Percentiles rank a stretch among this genome's conserved stretches.
Evolutionary conservation across 2,113 vertebrate species (phyloP).

Genomic region (Macrotus californicus): DNA sequence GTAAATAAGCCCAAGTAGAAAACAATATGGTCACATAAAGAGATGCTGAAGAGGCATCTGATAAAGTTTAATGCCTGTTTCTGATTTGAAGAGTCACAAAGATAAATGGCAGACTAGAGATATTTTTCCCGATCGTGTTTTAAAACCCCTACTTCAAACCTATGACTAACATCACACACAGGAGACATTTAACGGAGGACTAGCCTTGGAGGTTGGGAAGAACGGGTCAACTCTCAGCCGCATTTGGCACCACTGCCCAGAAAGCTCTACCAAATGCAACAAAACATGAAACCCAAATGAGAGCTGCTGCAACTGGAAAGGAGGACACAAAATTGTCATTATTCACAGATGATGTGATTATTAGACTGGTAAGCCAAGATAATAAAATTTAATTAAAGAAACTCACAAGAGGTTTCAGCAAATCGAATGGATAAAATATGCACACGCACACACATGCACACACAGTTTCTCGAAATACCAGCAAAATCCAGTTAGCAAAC

Average conservation of each 20-base stretch:
- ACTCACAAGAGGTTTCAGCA: constrained; percentile 37
- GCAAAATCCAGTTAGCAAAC: constrained; percentile 6
- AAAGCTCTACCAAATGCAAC: neutral
- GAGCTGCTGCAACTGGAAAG: neutral
- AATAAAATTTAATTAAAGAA: constrained; percentile 63
- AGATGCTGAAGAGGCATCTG: neutral
- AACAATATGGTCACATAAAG: neutral
- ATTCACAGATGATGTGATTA: constrained; percentile 46
- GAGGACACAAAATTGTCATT: neutral
- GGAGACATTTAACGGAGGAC: neutral
- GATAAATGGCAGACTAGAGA: neutral
- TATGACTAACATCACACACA: neutral
- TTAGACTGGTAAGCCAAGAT: constrained; percentile 34
- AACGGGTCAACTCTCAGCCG: neutral
- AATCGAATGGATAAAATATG: neutral
- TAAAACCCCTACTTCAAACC: neutral
- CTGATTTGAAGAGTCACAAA: constrained; percentile 1
- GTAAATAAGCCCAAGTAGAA: neutral
- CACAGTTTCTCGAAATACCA: neutral
- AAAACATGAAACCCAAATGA: constrained; percentile 2
- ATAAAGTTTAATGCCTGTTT: constrained; percentile 5
- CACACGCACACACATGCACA: neutral
- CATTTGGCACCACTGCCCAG: neutral
- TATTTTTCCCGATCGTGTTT: neutral
- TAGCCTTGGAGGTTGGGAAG: neutral